These are phyloP conservation scores for Aurelia sp. DNA, from an alignment of 30 jellyfish, hydroid and myxozoan genomes.

Conservation along the genomic window DNA sequence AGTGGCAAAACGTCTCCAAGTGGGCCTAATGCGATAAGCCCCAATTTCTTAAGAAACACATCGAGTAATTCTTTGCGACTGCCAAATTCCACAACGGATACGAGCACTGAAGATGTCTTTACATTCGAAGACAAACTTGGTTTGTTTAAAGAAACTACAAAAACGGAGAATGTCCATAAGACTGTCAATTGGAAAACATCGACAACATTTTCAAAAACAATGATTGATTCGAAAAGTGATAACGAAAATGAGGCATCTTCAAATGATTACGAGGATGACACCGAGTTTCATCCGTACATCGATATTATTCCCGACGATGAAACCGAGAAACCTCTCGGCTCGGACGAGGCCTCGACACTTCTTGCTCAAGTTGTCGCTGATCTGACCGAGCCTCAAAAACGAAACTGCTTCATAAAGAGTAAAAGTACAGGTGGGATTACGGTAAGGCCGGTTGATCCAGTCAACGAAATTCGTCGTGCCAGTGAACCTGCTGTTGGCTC, in stretches of 20 bases:
- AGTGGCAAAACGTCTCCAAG: constrained; percentile 3
- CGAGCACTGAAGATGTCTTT: constrained; percentile 22
- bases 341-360: constrained; percentile 53
- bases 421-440: constrained; percentile 69
- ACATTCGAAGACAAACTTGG: constrained; percentile 15
- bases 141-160: neutral
- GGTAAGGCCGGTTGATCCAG: constrained; percentile 21
- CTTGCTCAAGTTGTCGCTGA: constrained; percentile 74
- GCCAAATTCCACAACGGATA: neutral
- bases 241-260: constrained; percentile 32
- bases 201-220: constrained; percentile 45
- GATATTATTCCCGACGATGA: constrained; percentile 58
- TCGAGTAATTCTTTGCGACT: neutral
- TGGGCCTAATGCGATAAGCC: neutral
- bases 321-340: constrained; percentile 34
- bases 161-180: neutral
- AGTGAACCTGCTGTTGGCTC: constrained; percentile 72
- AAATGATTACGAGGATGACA: constrained; percentile 24
- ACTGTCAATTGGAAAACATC: constrained; percentile 48
- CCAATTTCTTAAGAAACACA: neutral
- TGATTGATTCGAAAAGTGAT: constrained; percentile 62
- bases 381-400: constrained; percentile 67
- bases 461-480: constrained; percentile 48
- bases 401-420: constrained; percentile 40
- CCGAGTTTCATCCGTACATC: constrained; percentile 42